Base-by-base conservation (phyloP, 2,797 vertebrate genomes). In the Parambassis ranga region DNA sequence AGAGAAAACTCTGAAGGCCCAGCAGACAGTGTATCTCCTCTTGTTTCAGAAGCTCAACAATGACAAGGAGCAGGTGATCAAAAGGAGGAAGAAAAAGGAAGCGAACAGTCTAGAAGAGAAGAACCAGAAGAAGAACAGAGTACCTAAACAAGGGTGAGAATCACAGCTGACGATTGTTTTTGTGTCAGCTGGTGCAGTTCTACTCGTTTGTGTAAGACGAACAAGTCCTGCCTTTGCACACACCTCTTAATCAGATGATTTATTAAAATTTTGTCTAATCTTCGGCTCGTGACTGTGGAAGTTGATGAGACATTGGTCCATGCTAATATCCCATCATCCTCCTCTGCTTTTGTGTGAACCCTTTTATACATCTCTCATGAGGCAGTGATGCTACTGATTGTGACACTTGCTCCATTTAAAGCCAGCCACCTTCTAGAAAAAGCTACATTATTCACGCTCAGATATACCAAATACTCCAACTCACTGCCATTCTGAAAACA, bases 51-150 rank as follows among this genome's bases (percentile, higher is more conserved):
- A 93, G 83, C 60, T 92, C 37, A 95, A 93, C 80, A 93, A 93
- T 48, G 85, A 86, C 13, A 92, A 93, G 58, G 95, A 95, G 44
- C 89, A 86, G 63, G 91, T 89, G 41, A 89, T 95, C 43, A 98
- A 95, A 89, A 98, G 93, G 77, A 93, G 94, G 67, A 98, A 94
- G 80, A 92, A 94, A 79, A 97, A 96, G 83, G 96, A 97, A 18
- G 94, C 91, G 11, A 87, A 70, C 41, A 76, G 36, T 28, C 20
- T 83, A 58, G 88, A 91, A 49, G 96, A 98, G 69, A 96, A 95
- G 75, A 94, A 94, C 58, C 84, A 87, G 62, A 94, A 93, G 82
- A 99, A 95, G 76, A 93, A 92, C 84, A 94, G 91, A 92, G 92
- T 93, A 68, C 84, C 94, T 28, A 96, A 97, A 75, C 89, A 89